A percentile compares a stretch with the other conserved stretches of the same genome.
phyloP scores from a whole-genome alignment of 2,113 vertebrate genomes.

The Petromus typicus region DNA sequence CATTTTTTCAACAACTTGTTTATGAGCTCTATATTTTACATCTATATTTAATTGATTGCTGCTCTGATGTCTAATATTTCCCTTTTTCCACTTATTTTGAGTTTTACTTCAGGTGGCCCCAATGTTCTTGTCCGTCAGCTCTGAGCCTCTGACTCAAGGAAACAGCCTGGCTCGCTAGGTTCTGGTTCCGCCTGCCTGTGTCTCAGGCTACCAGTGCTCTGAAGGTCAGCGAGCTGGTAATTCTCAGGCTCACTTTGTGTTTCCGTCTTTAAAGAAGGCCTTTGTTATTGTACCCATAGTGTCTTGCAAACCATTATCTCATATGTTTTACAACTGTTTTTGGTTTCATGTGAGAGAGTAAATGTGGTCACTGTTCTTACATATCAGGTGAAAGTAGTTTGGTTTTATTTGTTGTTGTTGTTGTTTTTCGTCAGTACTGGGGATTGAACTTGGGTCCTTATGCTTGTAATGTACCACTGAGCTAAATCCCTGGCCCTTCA shows the following conservation, averaged over 20 bases:
- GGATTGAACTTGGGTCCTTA: too few relatives aligned
- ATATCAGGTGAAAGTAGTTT: neutral
- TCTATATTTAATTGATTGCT: conserved; percentile 30
- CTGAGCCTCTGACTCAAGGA: neutral
- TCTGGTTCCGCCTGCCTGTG: neutral
- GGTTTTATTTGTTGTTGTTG: too few relatives aligned
- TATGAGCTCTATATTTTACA: conserved; percentile 2
- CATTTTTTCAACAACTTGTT: neutral
- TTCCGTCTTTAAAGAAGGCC: neutral
- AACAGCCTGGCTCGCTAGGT: neutral
- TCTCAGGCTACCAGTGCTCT: neutral
- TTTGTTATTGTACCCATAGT: neutral
- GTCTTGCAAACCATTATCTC: neutral
- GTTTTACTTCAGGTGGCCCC: neutral
- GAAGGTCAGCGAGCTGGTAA: neutral
- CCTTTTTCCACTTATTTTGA: neutral
- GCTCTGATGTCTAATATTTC: neutral
- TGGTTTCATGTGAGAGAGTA: neutral
- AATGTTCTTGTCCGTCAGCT: neutral
- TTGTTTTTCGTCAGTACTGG: too few relatives aligned
- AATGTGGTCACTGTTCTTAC: neutral
- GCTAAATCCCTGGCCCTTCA: too few relatives aligned
- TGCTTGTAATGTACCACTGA: too few relatives aligned
- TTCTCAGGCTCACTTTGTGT: neutral
- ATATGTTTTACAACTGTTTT: neutral